Evolutionary conservation across 2,113 vertebrate species (phyloP).

Genomic region (Sialia sialis): DNA sequence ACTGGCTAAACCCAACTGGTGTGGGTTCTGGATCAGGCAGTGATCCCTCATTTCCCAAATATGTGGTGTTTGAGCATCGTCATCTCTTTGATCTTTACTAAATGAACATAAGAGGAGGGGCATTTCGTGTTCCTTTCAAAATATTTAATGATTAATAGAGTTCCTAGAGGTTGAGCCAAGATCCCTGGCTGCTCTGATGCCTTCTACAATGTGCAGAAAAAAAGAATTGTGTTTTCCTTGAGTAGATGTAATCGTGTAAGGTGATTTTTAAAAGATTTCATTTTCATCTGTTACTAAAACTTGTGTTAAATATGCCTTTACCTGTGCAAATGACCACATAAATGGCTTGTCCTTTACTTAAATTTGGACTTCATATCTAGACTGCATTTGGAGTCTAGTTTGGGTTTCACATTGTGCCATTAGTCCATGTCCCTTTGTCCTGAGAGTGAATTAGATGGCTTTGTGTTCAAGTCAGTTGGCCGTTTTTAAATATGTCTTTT

Average conservation of each 20-base stretch:
- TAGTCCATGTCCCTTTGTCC: not conserved
- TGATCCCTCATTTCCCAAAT: not conserved
- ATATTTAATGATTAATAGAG: not conserved
- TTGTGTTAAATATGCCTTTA: not conserved
- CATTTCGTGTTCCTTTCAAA: slow-evolving; percentile 5
- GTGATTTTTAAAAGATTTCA: not conserved
- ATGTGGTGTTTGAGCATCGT: not conserved
- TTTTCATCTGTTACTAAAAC: not conserved
- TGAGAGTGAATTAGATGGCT: not conserved
- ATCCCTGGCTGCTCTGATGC: not conserved
- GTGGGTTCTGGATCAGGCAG: not conserved
- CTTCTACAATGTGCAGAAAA: not conserved
- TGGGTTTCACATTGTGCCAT: not conserved
- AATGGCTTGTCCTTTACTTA: not conserved
- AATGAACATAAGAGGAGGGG: not conserved
- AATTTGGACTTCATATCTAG: not conserved
- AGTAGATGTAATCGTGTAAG: not conserved
- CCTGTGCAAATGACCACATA: not conserved
- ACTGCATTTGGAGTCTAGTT: not conserved
- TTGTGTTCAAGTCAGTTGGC: not conserved
- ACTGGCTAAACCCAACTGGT: not conserved
- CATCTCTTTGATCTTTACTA: not conserved
- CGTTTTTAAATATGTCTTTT: not conserved
- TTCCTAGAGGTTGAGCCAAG: slow-evolving; percentile 3
- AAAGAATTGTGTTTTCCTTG: not conserved